Conservation (phyloP, 2,113 vertebrate genomes). For the Columba janthina region DNA sequence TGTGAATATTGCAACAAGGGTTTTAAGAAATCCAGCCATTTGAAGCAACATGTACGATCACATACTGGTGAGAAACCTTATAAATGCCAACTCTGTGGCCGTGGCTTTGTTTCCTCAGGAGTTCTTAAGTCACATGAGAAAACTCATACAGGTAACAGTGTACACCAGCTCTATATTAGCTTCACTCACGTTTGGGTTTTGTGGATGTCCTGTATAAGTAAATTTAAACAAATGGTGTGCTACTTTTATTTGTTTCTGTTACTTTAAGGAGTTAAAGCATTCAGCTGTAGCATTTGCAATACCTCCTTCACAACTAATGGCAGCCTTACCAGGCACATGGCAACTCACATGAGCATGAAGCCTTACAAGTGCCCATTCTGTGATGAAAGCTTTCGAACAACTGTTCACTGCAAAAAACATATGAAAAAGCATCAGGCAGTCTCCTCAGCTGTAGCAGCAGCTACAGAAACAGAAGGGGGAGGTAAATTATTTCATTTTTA, state of each 20-base stretch:
- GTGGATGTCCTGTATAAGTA: neutral
- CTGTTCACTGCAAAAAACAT: slow-evolving; percentile 91
- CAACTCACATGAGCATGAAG: slow-evolving; percentile 89
- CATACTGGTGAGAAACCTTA: slow-evolving; percentile 98
- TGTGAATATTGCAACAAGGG: slow-evolving; percentile 93
- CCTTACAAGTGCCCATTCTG: slow-evolving; percentile 94
- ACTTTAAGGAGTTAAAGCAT: slow-evolving; percentile 91
- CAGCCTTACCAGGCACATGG: slow-evolving; percentile 95
- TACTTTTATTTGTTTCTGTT: slow-evolving; percentile 20
- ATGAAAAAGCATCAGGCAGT: slow-evolving; percentile 89
- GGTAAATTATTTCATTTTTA: slow-evolving; percentile 69
- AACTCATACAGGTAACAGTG: slow-evolving; percentile 90
- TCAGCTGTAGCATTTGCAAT: slow-evolving; percentile 89
- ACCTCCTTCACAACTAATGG: slow-evolving; percentile 96
- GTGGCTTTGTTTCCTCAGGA: slow-evolving; percentile 93
- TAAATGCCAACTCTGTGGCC: slow-evolving; percentile 89
- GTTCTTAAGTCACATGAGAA: slow-evolving; percentile 97
- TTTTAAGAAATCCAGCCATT: slow-evolving; percentile 97
- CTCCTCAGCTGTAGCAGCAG: slow-evolving; percentile 46
- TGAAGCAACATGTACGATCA: slow-evolving; percentile 96
- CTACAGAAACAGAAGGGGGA: slow-evolving; percentile 79
- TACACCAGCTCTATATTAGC: neutral
- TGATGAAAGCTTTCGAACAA: slow-evolving; percentile 91
- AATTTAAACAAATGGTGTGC: slow-evolving; percentile 23
- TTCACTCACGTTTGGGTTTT: neutral